Conservation (phyloP, 35 echinoderm and acorn worm genomes). For the Anneissia japonica region DNA sequence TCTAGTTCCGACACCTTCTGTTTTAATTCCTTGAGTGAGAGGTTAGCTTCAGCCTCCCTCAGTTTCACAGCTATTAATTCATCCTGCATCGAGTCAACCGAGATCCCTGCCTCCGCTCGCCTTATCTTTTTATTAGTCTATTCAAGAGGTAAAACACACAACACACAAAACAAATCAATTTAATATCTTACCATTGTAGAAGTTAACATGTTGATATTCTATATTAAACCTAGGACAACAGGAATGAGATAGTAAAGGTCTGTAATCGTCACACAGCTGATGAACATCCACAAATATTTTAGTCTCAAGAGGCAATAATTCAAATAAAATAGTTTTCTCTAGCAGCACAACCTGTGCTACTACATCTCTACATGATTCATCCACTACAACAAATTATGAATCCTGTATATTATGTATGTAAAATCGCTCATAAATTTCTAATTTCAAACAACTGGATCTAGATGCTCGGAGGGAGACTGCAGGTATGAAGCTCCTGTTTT, state of each 20-base stretch:
- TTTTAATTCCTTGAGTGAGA: conserved; percentile 77
- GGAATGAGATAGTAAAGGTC: background rate
- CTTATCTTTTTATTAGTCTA: conserved; percentile 26
- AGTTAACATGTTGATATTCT: background rate
- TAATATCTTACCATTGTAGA: background rate
- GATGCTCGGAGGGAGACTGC: background rate
- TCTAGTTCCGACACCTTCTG: conserved; percentile 83
- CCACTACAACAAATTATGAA: background rate
- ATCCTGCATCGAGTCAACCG: conserved; percentile 69
- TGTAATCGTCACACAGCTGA: background rate
- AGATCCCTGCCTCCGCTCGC: conserved; percentile 54
- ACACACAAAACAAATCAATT: background rate
- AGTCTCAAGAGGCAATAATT: background rate
- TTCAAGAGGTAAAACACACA: background rate
- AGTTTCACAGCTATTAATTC: conserved; percentile 96
- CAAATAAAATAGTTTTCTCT: background rate
- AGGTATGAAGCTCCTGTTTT: background rate
- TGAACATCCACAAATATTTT: background rate
- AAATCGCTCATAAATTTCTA: background rate
- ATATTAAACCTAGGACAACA: background rate
- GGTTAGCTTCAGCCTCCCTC: conserved; percentile 91
- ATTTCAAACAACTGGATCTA: background rate
- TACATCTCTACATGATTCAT: background rate
- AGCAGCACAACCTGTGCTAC: background rate
- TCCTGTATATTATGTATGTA: background rate